phyloP scores from a whole-genome alignment of 2,888 invertebrate genomes.

The Brachynemurus nebulosus region DNA sequence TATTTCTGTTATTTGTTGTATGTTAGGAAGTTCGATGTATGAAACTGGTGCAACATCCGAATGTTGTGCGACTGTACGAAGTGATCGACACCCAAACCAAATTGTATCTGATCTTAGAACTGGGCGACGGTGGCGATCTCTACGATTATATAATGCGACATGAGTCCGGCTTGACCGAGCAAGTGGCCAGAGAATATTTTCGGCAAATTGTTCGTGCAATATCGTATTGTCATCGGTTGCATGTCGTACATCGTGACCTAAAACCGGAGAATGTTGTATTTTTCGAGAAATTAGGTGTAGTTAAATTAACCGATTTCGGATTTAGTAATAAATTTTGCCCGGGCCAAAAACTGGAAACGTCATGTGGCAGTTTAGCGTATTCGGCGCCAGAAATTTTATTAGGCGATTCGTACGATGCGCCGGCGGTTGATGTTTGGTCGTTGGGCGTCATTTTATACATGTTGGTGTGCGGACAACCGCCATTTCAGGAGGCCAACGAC shows the following conservation, averaged over 20 bases:
- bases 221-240: conserved; percentile 90
- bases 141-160: conserved; percentile 98
- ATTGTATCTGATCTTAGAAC: conserved; percentile 88
- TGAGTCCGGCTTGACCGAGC: conserved; percentile 73
- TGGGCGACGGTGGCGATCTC: conserved; percentile 96
- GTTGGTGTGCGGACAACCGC: conserved; percentile 94
- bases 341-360: conserved; percentile 92
- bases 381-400: conserved; percentile 98
- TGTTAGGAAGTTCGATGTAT: conserved; percentile 71
- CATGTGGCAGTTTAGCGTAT: conserved; percentile 96
- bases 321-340: conserved; percentile 93
- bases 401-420: conserved; percentile 97
- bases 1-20: background rate
- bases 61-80: conserved; percentile 95
- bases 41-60: conserved; percentile 98
- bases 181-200: conserved; percentile 82
- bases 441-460: conserved; percentile 97
- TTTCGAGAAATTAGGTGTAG: conserved; percentile 91
- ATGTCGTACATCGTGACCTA: conserved; percentile 80
- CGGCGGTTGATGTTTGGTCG: conserved; percentile 99
- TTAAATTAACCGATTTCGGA: conserved; percentile 98
- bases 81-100: conserved; percentile 99
- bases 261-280: conserved; percentile 99
- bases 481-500: conserved; percentile 98
- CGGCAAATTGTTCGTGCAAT: conserved; percentile 95